phyloP scores from a whole-genome alignment of 1,140 invertebrate genomes.

The Pristionchus pacificus region DNA sequence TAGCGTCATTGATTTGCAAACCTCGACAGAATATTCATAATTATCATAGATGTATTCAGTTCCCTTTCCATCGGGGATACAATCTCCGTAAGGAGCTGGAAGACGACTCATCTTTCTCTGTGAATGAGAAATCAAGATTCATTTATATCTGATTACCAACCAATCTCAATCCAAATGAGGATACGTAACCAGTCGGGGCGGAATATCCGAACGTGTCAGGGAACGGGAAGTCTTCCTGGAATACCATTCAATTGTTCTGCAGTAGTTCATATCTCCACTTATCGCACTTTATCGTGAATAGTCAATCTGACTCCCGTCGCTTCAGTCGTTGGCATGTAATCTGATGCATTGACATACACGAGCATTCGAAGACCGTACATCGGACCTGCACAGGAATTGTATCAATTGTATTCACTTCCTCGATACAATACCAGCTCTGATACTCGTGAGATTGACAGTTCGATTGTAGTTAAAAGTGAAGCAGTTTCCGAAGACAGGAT shows the following conservation, averaged over 20 bases:
- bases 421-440: constrained; percentile 36
- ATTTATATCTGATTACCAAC: constrained; percentile 18
- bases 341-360: constrained; percentile 46
- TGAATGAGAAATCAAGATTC: constrained; percentile 20
- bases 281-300: constrained; percentile 47
- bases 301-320: constrained; percentile 45
- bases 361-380: constrained; percentile 46
- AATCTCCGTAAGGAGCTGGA: constrained; percentile 51
- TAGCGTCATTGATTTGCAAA: constrained; percentile 3
- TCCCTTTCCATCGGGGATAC: constrained; percentile 44
- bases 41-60: constrained; percentile 47
- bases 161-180: constrained; percentile 48
- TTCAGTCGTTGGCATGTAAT: constrained; percentile 48
- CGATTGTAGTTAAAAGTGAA: constrained; percentile 47
- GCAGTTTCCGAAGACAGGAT: constrained; percentile 44
- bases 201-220: constrained; percentile 54
- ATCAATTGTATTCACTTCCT: neutral
- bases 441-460: constrained; percentile 38
- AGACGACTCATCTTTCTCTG: constrained; percentile 48
- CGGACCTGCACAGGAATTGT: constrained; percentile 21
- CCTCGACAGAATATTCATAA: constrained; percentile 52
- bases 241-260: constrained; percentile 32
- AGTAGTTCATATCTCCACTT: constrained; percentile 11
- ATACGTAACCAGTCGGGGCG: constrained; percentile 54
- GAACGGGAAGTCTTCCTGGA: constrained; percentile 46